Percentiles rank a stretch among this genome's conserved stretches.
These are phyloP conservation scores for Melinaea menophilus DNA, from an alignment of 2,888 invertebrate species.

Conservation along the genomic window DNA sequence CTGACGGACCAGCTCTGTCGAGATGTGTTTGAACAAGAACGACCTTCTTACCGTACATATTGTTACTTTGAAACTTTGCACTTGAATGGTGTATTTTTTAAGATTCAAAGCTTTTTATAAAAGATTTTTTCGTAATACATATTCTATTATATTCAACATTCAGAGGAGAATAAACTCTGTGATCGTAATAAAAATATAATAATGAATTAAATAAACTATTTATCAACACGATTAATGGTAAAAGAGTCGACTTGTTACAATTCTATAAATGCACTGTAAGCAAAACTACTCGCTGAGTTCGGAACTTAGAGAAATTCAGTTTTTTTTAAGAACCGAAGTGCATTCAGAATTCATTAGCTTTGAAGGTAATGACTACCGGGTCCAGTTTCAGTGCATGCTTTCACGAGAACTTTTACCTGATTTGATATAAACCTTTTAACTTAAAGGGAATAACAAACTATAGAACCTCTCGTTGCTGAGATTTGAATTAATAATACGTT, in stretches of 20 bases:
- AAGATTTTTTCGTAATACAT: no score
- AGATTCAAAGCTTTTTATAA: no score
- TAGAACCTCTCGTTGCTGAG: neutral
- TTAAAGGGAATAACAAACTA: slow-evolving; percentile 10
- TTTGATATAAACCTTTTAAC: slow-evolving; percentile 21
- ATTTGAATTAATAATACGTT: slow-evolving; percentile 1
- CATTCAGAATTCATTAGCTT: slow-evolving; percentile 71
- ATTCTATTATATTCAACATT: no score
- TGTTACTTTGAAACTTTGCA: slow-evolving; percentile 7
- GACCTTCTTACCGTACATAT: slow-evolving; percentile 1
- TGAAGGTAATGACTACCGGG: slow-evolving; percentile 50
- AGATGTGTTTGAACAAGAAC: slow-evolving; percentile 25
- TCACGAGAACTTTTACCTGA: slow-evolving; percentile 22
- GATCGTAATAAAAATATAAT: no score
- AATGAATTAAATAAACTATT: no score
- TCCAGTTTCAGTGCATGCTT: slow-evolving; percentile 36
- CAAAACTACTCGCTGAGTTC: slow-evolving; percentile 65
- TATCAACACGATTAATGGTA: slow-evolving; percentile 4
- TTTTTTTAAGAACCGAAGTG: slow-evolving; percentile 68
- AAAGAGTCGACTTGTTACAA: slow-evolving; percentile 37
- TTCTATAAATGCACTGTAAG: slow-evolving; percentile 72
- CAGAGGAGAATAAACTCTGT: no score
- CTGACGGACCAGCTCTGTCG: slow-evolving; percentile 54
- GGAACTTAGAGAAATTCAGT: slow-evolving; percentile 58
- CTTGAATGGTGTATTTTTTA: neutral